These are phyloP conservation scores for Rotaria magnacalcarata DNA, from an alignment of 2,888 invertebrate genomes.

Conservation along the genomic window DNA sequence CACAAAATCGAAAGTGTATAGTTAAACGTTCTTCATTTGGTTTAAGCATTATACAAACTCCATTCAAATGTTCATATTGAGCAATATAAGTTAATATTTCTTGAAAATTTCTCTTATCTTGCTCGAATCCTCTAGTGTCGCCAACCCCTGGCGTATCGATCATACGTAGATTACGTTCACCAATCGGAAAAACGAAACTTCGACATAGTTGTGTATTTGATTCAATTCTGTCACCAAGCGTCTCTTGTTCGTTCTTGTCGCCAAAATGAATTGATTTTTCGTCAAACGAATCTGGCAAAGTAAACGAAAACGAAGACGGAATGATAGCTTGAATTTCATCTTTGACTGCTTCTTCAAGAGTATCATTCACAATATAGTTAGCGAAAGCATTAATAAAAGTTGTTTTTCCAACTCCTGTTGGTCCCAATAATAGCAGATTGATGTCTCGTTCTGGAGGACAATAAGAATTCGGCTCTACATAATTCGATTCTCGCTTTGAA, in stretches of 20 bases:
- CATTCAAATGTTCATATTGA: constrained; percentile 10
- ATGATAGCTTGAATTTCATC: background rate
- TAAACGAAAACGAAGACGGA: background rate
- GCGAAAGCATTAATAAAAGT: too few relatives aligned
- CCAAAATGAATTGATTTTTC: background rate
- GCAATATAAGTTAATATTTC: background rate
- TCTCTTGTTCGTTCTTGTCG: background rate
- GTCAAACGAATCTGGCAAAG: background rate
- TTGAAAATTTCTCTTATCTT: constrained; percentile 2
- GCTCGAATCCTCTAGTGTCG: background rate
- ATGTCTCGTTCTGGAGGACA: too few relatives aligned
- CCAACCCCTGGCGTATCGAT: constrained; percentile 12
- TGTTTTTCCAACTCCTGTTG: too few relatives aligned
- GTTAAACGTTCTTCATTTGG: background rate
- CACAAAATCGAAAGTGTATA: background rate
- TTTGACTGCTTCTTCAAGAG: too few relatives aligned
- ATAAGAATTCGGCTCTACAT: too few relatives aligned
- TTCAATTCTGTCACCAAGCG: background rate
- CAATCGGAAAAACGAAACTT: background rate
- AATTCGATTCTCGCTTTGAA: too few relatives aligned
- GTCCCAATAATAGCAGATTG: too few relatives aligned
- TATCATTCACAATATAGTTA: too few relatives aligned
- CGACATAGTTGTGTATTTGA: background rate
- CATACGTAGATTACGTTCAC: background rate
- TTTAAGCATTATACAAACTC: background rate